These are phyloP conservation scores for Zenarchopterus dispar DNA, from an alignment of 2,797 vertebrate species.

Conservation along the genomic window DNA sequence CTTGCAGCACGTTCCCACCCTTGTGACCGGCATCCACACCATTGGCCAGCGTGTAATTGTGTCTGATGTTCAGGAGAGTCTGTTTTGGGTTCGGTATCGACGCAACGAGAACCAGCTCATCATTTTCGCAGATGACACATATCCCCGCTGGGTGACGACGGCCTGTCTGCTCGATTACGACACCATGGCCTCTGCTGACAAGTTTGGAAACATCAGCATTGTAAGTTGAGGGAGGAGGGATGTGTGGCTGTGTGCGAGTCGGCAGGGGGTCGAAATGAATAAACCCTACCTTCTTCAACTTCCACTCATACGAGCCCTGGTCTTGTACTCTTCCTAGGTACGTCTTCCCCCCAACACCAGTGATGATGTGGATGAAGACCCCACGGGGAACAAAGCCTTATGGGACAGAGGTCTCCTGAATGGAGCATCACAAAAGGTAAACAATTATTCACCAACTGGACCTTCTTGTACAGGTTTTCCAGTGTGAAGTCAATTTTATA, in stretches of 20 bases:
- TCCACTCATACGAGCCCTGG: too few relatives aligned
- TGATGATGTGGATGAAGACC: conserved; percentile 97
- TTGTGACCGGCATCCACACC: conserved; percentile 93
- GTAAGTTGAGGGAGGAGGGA: conserved; percentile 78
- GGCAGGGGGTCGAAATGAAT: neutral
- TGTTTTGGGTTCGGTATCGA: conserved; percentile 98
- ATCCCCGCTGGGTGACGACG: conserved; percentile 97
- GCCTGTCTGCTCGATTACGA: conserved; percentile 95
- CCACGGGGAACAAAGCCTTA: conserved; percentile 98
- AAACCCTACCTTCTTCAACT: too few relatives aligned
- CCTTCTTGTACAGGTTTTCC: too few relatives aligned
- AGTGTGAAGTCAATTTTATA: too few relatives aligned
- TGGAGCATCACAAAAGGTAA: conserved; percentile 97
- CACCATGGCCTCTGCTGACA: conserved; percentile 96
- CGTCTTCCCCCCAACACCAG: conserved; percentile 96
- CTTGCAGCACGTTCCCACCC: conserved; percentile 92
- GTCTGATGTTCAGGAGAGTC: conserved; percentile 95
- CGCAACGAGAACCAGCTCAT: conserved; percentile 98
- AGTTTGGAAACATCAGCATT: conserved; percentile 98
- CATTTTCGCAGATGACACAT: conserved; percentile 97
- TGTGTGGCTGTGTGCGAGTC: too few relatives aligned
- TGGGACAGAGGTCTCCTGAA: conserved; percentile 98
- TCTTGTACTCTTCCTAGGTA: conserved; percentile 78
- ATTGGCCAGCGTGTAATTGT: conserved; percentile 96
- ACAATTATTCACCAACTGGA: too few relatives aligned